phyloP scores from a whole-genome alignment of 92 coral and sea anemone species.

The Epizoanthus illoricatus region DNA sequence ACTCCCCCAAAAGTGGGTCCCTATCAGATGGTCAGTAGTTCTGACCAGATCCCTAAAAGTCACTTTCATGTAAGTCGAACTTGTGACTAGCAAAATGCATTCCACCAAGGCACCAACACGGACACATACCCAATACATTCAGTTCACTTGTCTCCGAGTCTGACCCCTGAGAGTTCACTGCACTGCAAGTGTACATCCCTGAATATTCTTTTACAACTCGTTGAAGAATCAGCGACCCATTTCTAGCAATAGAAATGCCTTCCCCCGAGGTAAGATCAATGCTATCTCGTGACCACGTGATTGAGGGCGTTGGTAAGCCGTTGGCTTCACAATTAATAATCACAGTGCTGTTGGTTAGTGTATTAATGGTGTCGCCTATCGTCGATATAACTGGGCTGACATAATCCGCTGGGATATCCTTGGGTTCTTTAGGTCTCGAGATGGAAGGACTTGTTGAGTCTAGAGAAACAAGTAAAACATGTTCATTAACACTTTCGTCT shows the following conservation, averaged over 20 bases:
- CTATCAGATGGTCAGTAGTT: no score
- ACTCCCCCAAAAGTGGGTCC: no score
- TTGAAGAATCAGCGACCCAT: slow-evolving; percentile 29
- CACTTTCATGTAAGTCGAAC: no score
- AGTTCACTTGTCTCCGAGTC: slow-evolving; percentile 32
- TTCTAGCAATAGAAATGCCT: not conserved
- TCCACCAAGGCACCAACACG: not conserved
- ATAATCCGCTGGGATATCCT: slow-evolving; percentile 1
- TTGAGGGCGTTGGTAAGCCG: slow-evolving; percentile 22
- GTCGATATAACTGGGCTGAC: slow-evolving; percentile 10
- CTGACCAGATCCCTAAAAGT: no score
- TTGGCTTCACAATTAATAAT: slow-evolving; percentile 28
- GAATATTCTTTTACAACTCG: slow-evolving; percentile 1
- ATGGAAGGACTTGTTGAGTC: slow-evolving; percentile 18
- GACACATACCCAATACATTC: slow-evolving; percentile 24
- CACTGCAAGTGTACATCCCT: slow-evolving; percentile 25
- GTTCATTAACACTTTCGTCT: no score
- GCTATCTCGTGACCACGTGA: slow-evolving; percentile 7
- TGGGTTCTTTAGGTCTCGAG: slow-evolving; percentile 1
- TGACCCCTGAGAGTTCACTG: slow-evolving; percentile 1
- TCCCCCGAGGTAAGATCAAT: not conserved
- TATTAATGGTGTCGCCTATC: slow-evolving; percentile 31
- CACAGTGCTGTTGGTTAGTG: slow-evolving; percentile 29
- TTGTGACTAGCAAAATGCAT: not conserved
- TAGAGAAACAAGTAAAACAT: not conserved